These are phyloP conservation scores for Chloromyia formosa DNA, from an alignment of 2,888 invertebrate genomes.

Conservation along the genomic window DNA sequence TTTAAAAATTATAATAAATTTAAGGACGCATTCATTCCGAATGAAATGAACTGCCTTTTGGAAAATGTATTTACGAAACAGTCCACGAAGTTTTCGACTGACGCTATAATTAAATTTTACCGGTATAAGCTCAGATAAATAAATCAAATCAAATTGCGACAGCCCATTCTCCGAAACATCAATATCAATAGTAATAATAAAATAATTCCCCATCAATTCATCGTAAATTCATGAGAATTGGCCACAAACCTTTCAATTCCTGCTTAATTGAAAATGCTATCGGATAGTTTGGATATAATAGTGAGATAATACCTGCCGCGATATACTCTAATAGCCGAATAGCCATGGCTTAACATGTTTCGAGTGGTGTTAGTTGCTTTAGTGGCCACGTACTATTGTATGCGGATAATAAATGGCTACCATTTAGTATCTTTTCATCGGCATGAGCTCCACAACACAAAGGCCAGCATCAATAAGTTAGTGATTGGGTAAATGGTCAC, in stretches of 20 bases:
- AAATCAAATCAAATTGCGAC: too few relatives aligned
- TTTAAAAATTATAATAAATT: too few relatives aligned
- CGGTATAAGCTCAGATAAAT: too few relatives aligned
- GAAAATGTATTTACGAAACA: too few relatives aligned
- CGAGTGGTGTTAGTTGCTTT: not conserved
- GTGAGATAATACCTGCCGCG: too few relatives aligned
- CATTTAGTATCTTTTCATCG: constrained; percentile 31
- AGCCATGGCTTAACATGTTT: not conserved
- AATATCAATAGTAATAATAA: too few relatives aligned
- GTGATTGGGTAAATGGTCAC: constrained; percentile 28
- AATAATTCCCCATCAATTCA: too few relatives aligned
- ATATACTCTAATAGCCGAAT: not conserved
- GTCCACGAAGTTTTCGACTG: too few relatives aligned
- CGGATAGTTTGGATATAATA: not conserved
- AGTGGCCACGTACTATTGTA: not conserved
- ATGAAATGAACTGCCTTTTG: too few relatives aligned
- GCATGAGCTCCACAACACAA: constrained; percentile 28
- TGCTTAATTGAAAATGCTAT: not conserved
- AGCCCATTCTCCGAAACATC: too few relatives aligned
- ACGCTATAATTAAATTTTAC: too few relatives aligned
- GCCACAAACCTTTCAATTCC: constrained; percentile 11
- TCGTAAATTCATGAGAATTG: constrained; percentile 11
- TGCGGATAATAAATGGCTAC: constrained; percentile 23
- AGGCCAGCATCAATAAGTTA: constrained; percentile 21
- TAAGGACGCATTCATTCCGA: too few relatives aligned